Evolutionary conservation across 2,888 invertebrate genomes (phyloP), one percentile per base, ranked within the genome.

Genomic region (Drosophila tanythrix): DNA sequence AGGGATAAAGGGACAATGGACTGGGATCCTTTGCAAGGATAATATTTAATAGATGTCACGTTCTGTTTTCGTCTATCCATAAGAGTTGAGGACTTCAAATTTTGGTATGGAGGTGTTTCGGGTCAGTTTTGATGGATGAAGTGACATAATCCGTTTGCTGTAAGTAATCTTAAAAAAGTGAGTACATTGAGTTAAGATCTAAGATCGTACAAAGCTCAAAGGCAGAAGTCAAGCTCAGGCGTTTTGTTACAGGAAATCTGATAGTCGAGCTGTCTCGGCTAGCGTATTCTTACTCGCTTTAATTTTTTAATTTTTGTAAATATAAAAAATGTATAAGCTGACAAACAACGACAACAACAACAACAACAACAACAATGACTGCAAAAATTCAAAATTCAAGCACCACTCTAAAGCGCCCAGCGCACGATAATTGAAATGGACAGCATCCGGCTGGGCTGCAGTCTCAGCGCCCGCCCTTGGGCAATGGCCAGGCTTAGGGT

Each of bases 351-450:
- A 40, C 40, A 40, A 40, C n/a, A 68, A 66, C 53, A 66, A 62
- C 65, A 70, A 65, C 52, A 62, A 53, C 59, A 65, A 67, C 57
- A 71, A 56, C 57, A 79, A 79, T 83, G 89, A 72, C 70, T 76
- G 89, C 72, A 71, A 78, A 79, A 91, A 89, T 91, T 90, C 81
- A 85, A 91, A 91, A 91, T 89, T 89, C 91, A 91, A 91, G 90
- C 77, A 87, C 88, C 87, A 89, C 89, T 90, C 82, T 64, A 83
- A 59, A 71, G 88, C 80, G 87, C 70, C 77, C 68, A 77, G 80
- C 81, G 90, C 78, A 82, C 83, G 81, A 90, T 90, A 91, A 90
- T 90, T 91, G 91, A 90, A 91, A 90, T 91, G 90, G 90, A 91
- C 90, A 90, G 91, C 79, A 90, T 91, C 90, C 90, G 90, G 76